Percentiles rank a stretch among this genome's conserved stretches.
Evolutionary conservation across 2,797 vertebrate species (phyloP).

Genomic region (Oryzias dopingdopingensis): DNA sequence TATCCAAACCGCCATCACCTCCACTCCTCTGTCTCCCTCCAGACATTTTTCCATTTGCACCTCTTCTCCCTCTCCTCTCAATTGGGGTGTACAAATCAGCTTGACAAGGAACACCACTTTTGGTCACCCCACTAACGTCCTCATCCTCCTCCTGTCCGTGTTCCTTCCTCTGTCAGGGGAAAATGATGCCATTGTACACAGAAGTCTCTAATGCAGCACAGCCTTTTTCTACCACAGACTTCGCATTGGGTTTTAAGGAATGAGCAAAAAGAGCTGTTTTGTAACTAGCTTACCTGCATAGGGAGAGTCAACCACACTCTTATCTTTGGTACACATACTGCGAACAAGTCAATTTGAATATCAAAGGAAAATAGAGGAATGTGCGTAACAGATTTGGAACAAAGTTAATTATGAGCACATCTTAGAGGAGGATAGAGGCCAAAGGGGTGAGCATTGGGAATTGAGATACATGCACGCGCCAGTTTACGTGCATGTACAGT

Average conservation of each 20-base stretch:
- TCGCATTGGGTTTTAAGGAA: slow-evolving; percentile 24
- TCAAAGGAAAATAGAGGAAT: slow-evolving; percentile 53
- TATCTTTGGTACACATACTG: slow-evolving; percentile 46
- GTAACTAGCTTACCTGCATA: slow-evolving; percentile 30
- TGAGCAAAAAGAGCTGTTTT: slow-evolving; percentile 28
- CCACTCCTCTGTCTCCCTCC: slow-evolving; percentile 53
- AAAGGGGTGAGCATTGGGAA: slow-evolving; percentile 32
- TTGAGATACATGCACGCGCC: slow-evolving; percentile 14
- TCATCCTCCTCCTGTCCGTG: slow-evolving; percentile 5
- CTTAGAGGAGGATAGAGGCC: slow-evolving; percentile 32
- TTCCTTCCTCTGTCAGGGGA: slow-evolving; percentile 27
- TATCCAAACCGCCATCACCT: slow-evolving; percentile 45
- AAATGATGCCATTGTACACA: slow-evolving; percentile 53
- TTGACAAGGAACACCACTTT: slow-evolving; percentile 69
- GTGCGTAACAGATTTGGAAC: slow-evolving; percentile 57
- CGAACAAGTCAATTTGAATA: slow-evolving; percentile 62
- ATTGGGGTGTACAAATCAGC: slow-evolving; percentile 52
- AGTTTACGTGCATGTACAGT: slow-evolving; percentile 26
- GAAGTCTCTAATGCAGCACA: slow-evolving; percentile 35
- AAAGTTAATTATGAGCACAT: slow-evolving; percentile 47
- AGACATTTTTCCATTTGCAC: slow-evolving; percentile 81
- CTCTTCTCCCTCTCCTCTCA: slow-evolving; percentile 44
- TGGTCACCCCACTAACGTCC: slow-evolving; percentile 22
- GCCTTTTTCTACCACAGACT: slow-evolving; percentile 13
- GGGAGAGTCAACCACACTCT: slow-evolving; percentile 17